phyloP scores from a whole-genome alignment of 1,140 invertebrate genomes.

The Acromyrmex heyeri region DNA sequence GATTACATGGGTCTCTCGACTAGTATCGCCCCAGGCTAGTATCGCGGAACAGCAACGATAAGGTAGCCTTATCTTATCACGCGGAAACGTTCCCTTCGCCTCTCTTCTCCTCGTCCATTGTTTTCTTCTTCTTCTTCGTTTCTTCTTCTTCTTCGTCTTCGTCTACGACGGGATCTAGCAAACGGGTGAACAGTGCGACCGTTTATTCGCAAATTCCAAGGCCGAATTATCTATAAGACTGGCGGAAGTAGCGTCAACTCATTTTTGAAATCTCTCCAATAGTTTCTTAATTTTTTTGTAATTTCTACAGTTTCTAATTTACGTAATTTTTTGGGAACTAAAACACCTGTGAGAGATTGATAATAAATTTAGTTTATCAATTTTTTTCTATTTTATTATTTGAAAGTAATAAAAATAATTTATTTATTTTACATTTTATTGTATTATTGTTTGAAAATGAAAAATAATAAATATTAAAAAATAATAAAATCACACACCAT shows the following conservation, averaged over 20 bases:
- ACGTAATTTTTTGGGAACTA: too few relatives aligned
- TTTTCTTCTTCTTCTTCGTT: slow-evolving; percentile 6
- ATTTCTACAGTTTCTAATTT: too few relatives aligned
- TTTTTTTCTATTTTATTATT: too few relatives aligned
- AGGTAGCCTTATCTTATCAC: slow-evolving; percentile 84
- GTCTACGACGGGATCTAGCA: slow-evolving; percentile 58
- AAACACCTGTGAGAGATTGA: too few relatives aligned
- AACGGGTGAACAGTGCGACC: slow-evolving; percentile 84
- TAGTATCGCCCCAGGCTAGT: slow-evolving; percentile 47
- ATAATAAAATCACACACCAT: too few relatives aligned
- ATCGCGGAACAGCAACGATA: slow-evolving; percentile 78
- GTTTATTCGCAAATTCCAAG: slow-evolving; percentile 84
- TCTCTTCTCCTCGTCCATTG: slow-evolving; percentile 42
- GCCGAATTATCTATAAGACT: slow-evolving; percentile 69
- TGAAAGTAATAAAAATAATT: too few relatives aligned
- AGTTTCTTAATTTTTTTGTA: neutral
- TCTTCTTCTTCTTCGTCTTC: neutral
- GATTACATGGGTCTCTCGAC: slow-evolving; percentile 65
- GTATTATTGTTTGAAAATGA: too few relatives aligned
- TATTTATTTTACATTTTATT: too few relatives aligned
- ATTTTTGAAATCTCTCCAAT: neutral
- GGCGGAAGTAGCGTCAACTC: slow-evolving; percentile 19
- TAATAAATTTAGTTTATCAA: too few relatives aligned
- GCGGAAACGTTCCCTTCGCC: slow-evolving; percentile 82
- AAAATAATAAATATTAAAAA: too few relatives aligned